phyloP scores from a whole-genome alignment of 2,888 invertebrate genomes.

The Dermolepida albohirtum region DNA sequence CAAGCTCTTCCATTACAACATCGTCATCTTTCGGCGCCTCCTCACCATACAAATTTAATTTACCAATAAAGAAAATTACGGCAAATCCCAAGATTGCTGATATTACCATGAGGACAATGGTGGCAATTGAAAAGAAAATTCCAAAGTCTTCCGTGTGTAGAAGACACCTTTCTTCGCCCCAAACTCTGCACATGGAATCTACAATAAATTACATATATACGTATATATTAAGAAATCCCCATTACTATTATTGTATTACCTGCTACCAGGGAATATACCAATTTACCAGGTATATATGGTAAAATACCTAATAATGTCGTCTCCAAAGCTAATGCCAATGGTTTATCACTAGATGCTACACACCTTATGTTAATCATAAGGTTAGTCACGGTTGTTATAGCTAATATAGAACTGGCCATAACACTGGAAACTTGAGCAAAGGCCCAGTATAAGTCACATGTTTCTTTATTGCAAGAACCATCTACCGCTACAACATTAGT shows the following conservation, averaged over 20 bases:
- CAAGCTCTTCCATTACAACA: constrained; percentile 7
- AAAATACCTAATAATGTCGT: constrained; percentile 69
- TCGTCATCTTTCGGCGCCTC: constrained; percentile 10
- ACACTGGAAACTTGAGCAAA: constrained; percentile 60
- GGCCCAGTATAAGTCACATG: constrained; percentile 68
- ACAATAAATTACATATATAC: constrained; percentile 43
- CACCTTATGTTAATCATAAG: constrained; percentile 69
- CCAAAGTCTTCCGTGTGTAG: constrained; percentile 55
- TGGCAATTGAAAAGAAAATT: constrained; percentile 53
- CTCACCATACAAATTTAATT: constrained; percentile 49
- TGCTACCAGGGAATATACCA: constrained; percentile 72
- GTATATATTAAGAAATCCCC: constrained; percentile 34
- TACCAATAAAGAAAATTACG: constrained; percentile 50
- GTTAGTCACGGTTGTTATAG: constrained; percentile 66
- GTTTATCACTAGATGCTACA: constrained; percentile 72
- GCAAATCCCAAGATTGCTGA: constrained; percentile 50
- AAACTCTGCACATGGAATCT: constrained; percentile 54
- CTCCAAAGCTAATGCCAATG: constrained; percentile 71
- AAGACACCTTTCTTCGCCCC: constrained; percentile 50
- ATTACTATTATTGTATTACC: constrained; percentile 58
- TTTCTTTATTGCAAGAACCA: constrained; percentile 68
- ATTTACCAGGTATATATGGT: constrained; percentile 73
- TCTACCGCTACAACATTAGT: constrained; percentile 62
- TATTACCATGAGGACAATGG: constrained; percentile 53
- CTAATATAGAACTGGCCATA: constrained; percentile 56